Conservation (phyloP, 2,797 vertebrate species). For the Spinibarbus caldwelli region DNA sequence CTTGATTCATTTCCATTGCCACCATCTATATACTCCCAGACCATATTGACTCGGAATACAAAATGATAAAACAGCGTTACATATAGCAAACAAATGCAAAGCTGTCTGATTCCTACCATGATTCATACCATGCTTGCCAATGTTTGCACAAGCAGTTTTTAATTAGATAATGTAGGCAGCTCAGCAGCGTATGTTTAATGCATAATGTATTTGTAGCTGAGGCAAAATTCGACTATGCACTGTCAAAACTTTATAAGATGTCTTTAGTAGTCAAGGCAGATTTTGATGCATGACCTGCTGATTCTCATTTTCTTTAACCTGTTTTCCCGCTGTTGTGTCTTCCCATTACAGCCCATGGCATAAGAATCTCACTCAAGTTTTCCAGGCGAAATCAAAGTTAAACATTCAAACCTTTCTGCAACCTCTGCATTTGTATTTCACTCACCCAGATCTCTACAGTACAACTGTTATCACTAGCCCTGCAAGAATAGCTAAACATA, state of each 20-base stretch:
- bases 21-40: neutral
- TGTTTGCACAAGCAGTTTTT: neutral
- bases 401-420: neutral
- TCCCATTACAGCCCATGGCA: neutral
- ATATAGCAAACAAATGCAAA: neutral
- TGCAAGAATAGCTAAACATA: slow-evolving; percentile 17
- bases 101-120: neutral
- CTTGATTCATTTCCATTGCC: slow-evolving; percentile 42
- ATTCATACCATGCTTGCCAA: neutral
- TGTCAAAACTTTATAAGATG: neutral
- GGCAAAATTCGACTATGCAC: neutral
- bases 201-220: slow-evolving; percentile 7
- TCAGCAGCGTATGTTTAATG: neutral
- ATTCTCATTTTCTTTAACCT: slow-evolving; percentile 23
- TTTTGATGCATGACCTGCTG: slow-evolving; percentile 22
- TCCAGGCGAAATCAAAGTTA: neutral
- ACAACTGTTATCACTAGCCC: slow-evolving; percentile 2
- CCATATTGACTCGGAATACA: neutral
- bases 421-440: slow-evolving; percentile 9
- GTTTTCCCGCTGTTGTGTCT: slow-evolving; percentile 24
- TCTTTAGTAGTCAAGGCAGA: slow-evolving; percentile 4
- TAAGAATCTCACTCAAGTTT: neutral
- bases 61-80: neutral
- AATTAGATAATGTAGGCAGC: neutral
- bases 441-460: neutral